These are phyloP conservation scores for Apotomis turbidana DNA, from an alignment of 2,888 invertebrate species.

Conservation along the genomic window DNA sequence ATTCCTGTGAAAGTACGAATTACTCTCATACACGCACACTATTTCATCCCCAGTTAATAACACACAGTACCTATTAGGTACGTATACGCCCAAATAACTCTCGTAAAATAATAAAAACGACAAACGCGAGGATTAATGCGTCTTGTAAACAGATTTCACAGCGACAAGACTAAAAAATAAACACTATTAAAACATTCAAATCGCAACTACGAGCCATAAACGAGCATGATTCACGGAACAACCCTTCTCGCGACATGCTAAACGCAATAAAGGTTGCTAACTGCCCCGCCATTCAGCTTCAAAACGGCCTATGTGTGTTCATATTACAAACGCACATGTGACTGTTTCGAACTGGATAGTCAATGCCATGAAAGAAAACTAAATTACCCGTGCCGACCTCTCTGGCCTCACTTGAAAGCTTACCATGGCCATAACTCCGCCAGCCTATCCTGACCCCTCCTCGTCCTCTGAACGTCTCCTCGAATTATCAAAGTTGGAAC, in stretches of 20 bases:
- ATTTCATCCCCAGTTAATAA: too few species aligned
- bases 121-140: conserved; percentile 22
- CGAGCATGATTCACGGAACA: conserved; percentile 56
- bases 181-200: conserved; percentile 40
- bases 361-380: conserved; percentile 73
- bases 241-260: conserved; percentile 54
- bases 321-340: background rate
- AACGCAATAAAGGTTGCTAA: conserved; percentile 76
- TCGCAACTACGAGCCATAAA: conserved; percentile 35
- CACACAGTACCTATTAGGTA: too few species aligned
- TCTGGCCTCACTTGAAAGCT: conserved; percentile 65
- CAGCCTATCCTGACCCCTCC: conserved; percentile 48
- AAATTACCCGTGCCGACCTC: conserved; percentile 79
- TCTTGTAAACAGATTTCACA: conserved; percentile 30
- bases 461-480: conserved; percentile 30
- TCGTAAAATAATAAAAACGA: conserved; percentile 23
- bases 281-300: conserved; percentile 45
- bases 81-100: conserved; percentile 9
- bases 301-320: conserved; percentile 2
- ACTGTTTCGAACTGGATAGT: background rate
- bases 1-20: too few species aligned
- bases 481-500: conserved; percentile 40
- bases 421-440: conserved; percentile 50
- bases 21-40: too few species aligned
- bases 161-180: conserved; percentile 30